Evolutionary conservation across 2,797 vertebrate species (phyloP).

Genomic region (Acanthopagrus latus): DNA sequence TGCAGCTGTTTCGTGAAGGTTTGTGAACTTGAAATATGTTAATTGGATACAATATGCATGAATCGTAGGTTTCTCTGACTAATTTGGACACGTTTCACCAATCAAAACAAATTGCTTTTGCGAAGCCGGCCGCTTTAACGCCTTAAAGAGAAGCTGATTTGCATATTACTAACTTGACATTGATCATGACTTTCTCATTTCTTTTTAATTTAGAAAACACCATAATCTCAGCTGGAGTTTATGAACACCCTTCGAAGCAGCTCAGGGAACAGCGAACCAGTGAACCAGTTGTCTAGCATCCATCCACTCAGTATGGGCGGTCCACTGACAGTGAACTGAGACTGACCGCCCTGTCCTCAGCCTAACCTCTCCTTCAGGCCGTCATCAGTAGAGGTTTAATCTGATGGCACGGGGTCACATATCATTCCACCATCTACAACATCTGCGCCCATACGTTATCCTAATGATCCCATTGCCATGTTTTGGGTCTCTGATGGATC

Average conservation of each 20-base stretch:
- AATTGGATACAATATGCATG: neutral
- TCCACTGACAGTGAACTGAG: constrained; percentile 19
- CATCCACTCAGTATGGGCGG: neutral
- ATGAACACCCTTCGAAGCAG: neutral
- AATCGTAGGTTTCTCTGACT: neutral
- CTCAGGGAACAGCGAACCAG: neutral
- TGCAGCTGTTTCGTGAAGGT: neutral
- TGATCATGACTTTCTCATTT: neutral
- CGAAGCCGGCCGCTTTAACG: neutral
- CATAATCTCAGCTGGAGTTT: neutral
- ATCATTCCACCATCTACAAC: neutral
- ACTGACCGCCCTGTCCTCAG: constrained; percentile 5
- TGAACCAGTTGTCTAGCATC: neutral
- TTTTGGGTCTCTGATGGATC: constrained; percentile 14
- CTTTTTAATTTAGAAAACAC: neutral
- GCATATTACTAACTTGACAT: neutral
- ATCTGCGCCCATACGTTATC: neutral
- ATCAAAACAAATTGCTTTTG: neutral
- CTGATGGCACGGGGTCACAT: constrained; percentile 25
- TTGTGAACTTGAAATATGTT: neutral
- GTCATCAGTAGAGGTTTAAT: constrained; percentile 19
- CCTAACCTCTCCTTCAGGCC: constrained; percentile 24
- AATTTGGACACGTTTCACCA: neutral
- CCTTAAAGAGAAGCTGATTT: neutral
- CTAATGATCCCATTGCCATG: neutral